Base-by-base conservation (phyloP, 2,113 vertebrate species). In the Leptosomus discolor region DNA sequence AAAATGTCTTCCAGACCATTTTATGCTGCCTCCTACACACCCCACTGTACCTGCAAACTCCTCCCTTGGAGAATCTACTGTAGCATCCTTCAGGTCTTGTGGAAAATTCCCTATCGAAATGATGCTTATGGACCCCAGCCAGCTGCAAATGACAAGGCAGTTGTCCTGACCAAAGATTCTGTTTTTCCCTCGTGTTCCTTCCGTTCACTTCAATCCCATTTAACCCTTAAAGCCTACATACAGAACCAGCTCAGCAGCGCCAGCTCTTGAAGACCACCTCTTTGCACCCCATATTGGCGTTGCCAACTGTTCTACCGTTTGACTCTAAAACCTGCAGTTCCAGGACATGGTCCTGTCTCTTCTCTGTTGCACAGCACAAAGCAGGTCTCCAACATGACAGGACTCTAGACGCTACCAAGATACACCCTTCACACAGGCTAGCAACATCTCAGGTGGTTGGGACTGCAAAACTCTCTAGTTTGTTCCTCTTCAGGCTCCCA, bases 371-470 rank as follows among this genome's bases (percentile, higher is more conserved):
- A 29, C 29, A 36, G n/a, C 37, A 14, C 20, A n/a, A 30, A 58
- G 70, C 5, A 8, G 43, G 6, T 11, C 37, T 69, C 36, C 54
- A 73, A 6, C 58, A 37, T 3, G 19, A 14, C 19, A 5, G 46
- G 34, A 19, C 54, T 23, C 26, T 2, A 22, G 54, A 7, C 14
- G 45, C 60, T 4, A 27, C 69, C 58, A 19, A 27, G 36, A 18
- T 2, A 9, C 0, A 1, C 12, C 80, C 18, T 32, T 13, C 37
- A 15, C 36, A 5, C 0, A 17, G 12, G 56, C 37, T 5, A 15
- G n/a, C 41, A 37, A 24, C 19, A 5, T 9, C 43, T 11, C n/a
- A 6, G 27, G 19, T 4, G 4, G 18, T 20, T 27, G 34, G 58
- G 58, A n/a, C 34, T 15, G 32, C 26, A 53, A 6, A 82, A 11